Base-by-base conservation (phyloP, 2,797 vertebrate species). In the Anolis apletophallus region DNA sequence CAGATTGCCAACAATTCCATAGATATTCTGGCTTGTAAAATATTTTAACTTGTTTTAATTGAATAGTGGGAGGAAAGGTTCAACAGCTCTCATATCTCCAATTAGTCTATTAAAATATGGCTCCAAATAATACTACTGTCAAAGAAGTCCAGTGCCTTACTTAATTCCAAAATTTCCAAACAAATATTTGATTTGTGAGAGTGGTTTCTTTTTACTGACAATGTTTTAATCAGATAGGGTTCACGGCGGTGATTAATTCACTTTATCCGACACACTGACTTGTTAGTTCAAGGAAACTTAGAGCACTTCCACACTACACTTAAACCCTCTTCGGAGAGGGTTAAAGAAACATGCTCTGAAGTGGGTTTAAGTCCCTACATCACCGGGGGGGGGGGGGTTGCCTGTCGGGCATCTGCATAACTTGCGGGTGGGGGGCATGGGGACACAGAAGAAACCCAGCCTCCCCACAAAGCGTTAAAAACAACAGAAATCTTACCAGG, bases 41-140 rank as follows among this genome's bases (percentile, higher is more conserved):
- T 19, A 21, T 80, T 72, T 83, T 72, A 32, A 17, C 7, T 32
- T 69, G 26, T 64, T 85, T 82, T 54, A 86, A 85, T 54, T 46
- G n/a, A 84, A 84, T 84, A 85, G 81, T 52, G 75, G 52, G 74
- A 85, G 1, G 71, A 1, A 19, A 71, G 50, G 12, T 54, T 68
- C 26, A 87, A 76, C 16, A 59, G 12, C 50, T 83, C 40, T 83
- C 36, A 4, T 71, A 64, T 19, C 52, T 11, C 64, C 78, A 72
- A 87, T 87, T 71, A 71, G 21, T 83, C 5, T n/a, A 76, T 76
- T 71, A 50, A 82, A 82, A 76, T 80, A 61, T 57, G 19, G 7
- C 59, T 59, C 54, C 76, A 68, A 74, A 8, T 74, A 16, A 17
- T 78, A 34, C 32, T 69, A 29, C 13, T 77, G 16, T 79, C 67